Evolutionary conservation across 2,113 vertebrate genomes (phyloP), one percentile per base, ranked within the genome.

Genomic region (Calidris pugnax): DNA sequence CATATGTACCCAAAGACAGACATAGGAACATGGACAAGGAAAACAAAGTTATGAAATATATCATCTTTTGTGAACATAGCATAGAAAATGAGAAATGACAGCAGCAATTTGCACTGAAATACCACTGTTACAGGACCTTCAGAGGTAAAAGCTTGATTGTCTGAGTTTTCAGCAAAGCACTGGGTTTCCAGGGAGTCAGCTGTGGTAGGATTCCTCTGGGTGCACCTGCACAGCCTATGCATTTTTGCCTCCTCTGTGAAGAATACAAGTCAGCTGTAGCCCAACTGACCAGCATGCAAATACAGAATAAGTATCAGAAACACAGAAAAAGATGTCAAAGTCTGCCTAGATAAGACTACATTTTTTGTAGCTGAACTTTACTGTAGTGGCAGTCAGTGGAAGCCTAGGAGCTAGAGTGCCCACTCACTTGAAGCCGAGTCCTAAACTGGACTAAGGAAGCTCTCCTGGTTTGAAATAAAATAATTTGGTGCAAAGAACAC

Each of bases 191-290:
- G 43, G 45, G 15, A 55, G 17, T 39, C 15, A 28, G 0, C 17
- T 41, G 32, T 1, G 2, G n/a, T 6, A 3, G n/a, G 19, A 47
- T 50, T 74, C 33, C 82, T 55, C n/a, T 41, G 41, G 12, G 14
- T 30, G n/a, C 3, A 14, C 1, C 1, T n/a, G 14, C 6, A 59
- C 22, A 53, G 12, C 11, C 14, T 8, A 10, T 30, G 12, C 1
- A 26, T 51, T 64, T 64, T 76, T 27, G 8, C 45, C 22, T 51
- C 1, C 1, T 48, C 53, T 35, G 18, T 4, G 12, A 69, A 56
- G 43, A 66, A 60, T 6, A 7, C 3, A 39, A 55, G n/a, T 21
- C 39, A 24, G 7, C 45, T 69, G 26, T n/a, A 67, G 41, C 24
- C 47, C 48, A 72, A 73, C 27, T 45, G 30, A 32, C 2, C 3